phyloP scores from a whole-genome alignment of 2,888 invertebrate genomes.

The Pyrrhia umbra region DNA sequence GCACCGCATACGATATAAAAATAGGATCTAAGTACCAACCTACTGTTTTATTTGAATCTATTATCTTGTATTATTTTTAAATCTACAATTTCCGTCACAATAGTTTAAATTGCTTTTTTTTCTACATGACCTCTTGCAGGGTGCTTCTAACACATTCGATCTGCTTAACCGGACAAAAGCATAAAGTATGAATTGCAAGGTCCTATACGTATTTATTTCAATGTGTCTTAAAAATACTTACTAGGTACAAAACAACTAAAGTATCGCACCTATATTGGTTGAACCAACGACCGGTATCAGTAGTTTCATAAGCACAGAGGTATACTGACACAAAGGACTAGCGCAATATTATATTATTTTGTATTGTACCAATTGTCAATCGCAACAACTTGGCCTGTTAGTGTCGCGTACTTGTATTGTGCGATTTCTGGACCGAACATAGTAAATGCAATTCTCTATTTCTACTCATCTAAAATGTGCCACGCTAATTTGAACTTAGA shows the following conservation, averaged over 20 bases:
- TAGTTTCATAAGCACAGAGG: conserved; percentile 68
- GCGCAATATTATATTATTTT: conserved; percentile 69
- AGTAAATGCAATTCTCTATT: conserved; percentile 34
- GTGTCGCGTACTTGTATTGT: conserved; percentile 72
- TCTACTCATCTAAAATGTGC: conserved; percentile 6
- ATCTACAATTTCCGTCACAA: too few relatives aligned
- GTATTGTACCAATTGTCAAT: conserved; percentile 79
- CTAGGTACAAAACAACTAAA: not conserved
- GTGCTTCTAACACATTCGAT: too few relatives aligned
- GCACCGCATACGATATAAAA: too few relatives aligned
- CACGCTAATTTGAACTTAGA: conserved; percentile 31
- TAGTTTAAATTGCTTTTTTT: too few relatives aligned
- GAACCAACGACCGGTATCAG: conserved; percentile 54
- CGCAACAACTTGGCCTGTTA: conserved; percentile 78
- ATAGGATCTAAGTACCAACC: too few relatives aligned
- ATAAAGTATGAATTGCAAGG: too few relatives aligned
- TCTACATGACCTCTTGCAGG: too few relatives aligned
- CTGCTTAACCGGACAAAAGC: too few relatives aligned
- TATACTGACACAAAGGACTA: conserved; percentile 70
- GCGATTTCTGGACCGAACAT: conserved; percentile 71
- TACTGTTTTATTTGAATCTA: too few relatives aligned
- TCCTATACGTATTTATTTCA: too few relatives aligned
- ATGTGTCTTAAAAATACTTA: not conserved
- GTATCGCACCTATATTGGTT: conserved; percentile 53
- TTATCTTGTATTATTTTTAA: too few relatives aligned